Percentiles rank a stretch among this genome's conserved stretches.
Conservation (phyloP, 1,140 invertebrate genomes). For the Lasioglossum baleicum region DNA sequence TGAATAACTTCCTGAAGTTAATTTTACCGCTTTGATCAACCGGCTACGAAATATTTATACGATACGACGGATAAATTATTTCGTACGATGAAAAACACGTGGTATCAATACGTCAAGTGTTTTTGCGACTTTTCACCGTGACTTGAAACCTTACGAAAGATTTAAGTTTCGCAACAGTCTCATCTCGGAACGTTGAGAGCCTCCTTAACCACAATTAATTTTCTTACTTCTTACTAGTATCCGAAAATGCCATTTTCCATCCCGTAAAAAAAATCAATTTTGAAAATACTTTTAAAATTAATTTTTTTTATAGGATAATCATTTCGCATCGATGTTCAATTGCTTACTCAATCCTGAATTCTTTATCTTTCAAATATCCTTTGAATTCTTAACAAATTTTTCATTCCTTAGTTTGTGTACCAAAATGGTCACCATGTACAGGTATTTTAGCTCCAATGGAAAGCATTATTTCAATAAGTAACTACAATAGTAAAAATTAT, state of each 20-base stretch:
- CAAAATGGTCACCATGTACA: no score
- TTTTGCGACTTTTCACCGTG: background rate
- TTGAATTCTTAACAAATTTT: no score
- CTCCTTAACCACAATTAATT: background rate
- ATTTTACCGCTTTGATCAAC: background rate
- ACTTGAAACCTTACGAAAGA: background rate
- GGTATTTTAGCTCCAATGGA: no score
- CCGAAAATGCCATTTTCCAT: background rate
- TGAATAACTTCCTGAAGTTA: background rate
- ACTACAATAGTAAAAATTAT: no score
- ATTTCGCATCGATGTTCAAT: no score
- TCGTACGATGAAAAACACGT: background rate
- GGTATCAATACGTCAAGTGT: background rate
- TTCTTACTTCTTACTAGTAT: background rate
- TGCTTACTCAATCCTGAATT: no score
- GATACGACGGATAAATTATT: background rate
- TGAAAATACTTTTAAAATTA: no score
- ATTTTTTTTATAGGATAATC: no score
- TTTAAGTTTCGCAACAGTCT: slow-evolving; percentile 9
- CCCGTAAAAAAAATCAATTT: no score
- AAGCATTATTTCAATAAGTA: no score
- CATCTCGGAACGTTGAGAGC: background rate
- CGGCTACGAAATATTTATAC: background rate
- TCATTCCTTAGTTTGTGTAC: no score
- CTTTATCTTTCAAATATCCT: no score